phyloP scores from a whole-genome alignment of 2,888 invertebrate species.

The Scaptomyza reducta region DNA sequence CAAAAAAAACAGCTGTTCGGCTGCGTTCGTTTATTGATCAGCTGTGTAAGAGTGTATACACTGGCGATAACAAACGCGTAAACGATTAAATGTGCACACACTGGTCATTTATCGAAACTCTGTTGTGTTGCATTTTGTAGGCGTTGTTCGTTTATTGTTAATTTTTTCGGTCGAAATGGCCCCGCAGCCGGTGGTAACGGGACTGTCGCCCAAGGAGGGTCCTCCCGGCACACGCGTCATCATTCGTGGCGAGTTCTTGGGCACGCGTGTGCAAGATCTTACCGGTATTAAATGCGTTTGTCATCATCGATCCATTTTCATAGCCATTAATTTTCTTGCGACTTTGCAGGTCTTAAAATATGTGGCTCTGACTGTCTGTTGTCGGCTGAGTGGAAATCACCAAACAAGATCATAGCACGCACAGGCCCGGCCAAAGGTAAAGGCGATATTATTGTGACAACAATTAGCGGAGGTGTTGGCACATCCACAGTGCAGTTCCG shows the following conservation, averaged over 20 bases:
- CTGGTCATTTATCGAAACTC: conserved; percentile 8
- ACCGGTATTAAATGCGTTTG: conserved; percentile 86
- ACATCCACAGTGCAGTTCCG: conserved; percentile 84
- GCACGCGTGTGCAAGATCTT: conserved; percentile 92
- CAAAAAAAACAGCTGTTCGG: conserved; percentile 42
- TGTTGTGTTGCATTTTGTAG: conserved; percentile 21
- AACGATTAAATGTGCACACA: background rate
- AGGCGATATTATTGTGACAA: conserved; percentile 96
- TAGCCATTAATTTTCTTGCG: background rate
- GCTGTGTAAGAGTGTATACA: conserved; percentile 31
- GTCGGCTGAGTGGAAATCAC: conserved; percentile 98
- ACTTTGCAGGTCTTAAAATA: conserved; percentile 91
- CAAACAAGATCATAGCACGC: conserved; percentile 98
- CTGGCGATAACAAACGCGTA: conserved; percentile 10
- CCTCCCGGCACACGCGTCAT: conserved; percentile 98
- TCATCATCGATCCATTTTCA: conserved; percentile 19
- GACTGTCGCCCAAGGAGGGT: conserved; percentile 99
- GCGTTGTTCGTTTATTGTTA: conserved; percentile 35
- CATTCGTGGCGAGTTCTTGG: conserved; percentile 97
- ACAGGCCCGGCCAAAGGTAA: conserved; percentile 96
- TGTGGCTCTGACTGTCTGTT: conserved; percentile 97
- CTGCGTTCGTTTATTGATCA: conserved; percentile 31
- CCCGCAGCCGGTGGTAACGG: conserved; percentile 95
- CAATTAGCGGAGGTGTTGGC: conserved; percentile 87
- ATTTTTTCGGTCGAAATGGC: conserved; percentile 85